Base-by-base conservation (phyloP, 2,888 invertebrate genomes). In the Chrysopilus asiliformis region DNA sequence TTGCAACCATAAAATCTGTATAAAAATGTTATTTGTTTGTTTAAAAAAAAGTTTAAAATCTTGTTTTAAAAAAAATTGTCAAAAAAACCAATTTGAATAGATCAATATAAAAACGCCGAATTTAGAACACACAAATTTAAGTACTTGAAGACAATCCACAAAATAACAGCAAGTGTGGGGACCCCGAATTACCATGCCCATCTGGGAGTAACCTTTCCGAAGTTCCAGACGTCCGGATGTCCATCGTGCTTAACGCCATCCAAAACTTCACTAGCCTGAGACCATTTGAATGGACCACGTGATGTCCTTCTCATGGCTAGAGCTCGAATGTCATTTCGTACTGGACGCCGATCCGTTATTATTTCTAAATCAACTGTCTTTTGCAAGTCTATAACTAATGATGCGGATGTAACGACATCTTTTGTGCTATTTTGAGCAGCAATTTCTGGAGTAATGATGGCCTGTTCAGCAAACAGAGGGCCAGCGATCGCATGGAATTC, bases 181-280 rank as follows among this genome's bases (percentile, higher is more conserved):
- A n/a, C n/a, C n/a, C n/a, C n/a, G n/a, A n/a, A n/a, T n/a, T n/a
- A 55, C 63, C 63, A 62, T 29, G 60, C 57, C 62, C 62, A 62
- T 37, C 51, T 52, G 8, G 62, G 62, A 31, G 61, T 52, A 33
- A 59, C 55, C 33, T 53, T 55, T 30, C 51, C 56, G 39, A 64
- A 64, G 47, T 63, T 58, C 54, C 58, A 63, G 28, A 53, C 54
- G 40, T 62, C 56, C 2, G 63, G 63, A 46, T 64, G 64, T 1
- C 63, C 63, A 29, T 51, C 51, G 33, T 63, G 63, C 26, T 55
- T 49, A 4, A 50, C 50, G 32, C 48, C 52, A 3, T 49, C 34
- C 29, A 52, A 49, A 25, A 45, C 51, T 7, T 47, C 42, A 20
- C 47, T 37, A 36, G 53, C 51, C 1, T 50, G 43, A 2, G 63